Percentiles rank a stretch among this genome's conserved stretches.
These are phyloP conservation scores for Drosophila antonietae DNA, from an alignment of 2,888 invertebrate species.

Conservation along the genomic window DNA sequence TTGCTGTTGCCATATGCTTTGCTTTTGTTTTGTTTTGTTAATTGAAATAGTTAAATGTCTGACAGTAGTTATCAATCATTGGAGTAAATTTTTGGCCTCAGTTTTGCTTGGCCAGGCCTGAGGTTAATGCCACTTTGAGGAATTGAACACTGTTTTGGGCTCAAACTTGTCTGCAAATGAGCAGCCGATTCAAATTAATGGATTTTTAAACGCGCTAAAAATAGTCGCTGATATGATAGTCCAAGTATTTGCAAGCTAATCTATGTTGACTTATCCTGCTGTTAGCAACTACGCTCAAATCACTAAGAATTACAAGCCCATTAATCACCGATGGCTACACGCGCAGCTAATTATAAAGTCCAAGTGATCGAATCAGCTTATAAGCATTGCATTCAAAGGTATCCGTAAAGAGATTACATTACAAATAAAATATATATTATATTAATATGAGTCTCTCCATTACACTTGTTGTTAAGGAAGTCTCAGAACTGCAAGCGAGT, in stretches of 20 bases:
- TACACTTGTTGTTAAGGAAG: slow-evolving; percentile 43
- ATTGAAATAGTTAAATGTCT: slow-evolving; percentile 60
- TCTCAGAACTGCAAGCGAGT: slow-evolving; percentile 14
- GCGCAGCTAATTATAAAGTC: slow-evolving; percentile 44
- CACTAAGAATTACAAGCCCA: slow-evolving; percentile 31
- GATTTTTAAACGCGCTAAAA: slow-evolving; percentile 67
- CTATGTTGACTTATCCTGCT: slow-evolving; percentile 33
- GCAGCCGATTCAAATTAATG: slow-evolving; percentile 59
- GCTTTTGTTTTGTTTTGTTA: slow-evolving; percentile 47
- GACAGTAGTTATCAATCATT: slow-evolving; percentile 71
- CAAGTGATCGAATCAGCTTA: slow-evolving; percentile 7
- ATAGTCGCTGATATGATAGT: slow-evolving; percentile 56
- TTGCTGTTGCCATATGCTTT: slow-evolving; percentile 15
- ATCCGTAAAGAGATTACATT: slow-evolving; percentile 13
- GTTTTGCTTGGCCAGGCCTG: slow-evolving; percentile 45
- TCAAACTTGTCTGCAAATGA: slow-evolving; percentile 66
- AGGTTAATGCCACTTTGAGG: slow-evolving; percentile 80
- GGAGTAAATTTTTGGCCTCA: slow-evolving; percentile 66
- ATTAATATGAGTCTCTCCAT: slow-evolving; percentile 15
- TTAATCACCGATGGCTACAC: slow-evolving; percentile 43
- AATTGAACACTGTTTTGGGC: slow-evolving; percentile 66
- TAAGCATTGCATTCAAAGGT: slow-evolving; percentile 33
- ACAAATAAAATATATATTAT: neutral
- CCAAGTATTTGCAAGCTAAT: slow-evolving; percentile 46
- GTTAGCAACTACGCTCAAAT: neutral